Conservation (phyloP, 2,797 vertebrate species). For the Melanogrammus aeglefinus region DNA sequence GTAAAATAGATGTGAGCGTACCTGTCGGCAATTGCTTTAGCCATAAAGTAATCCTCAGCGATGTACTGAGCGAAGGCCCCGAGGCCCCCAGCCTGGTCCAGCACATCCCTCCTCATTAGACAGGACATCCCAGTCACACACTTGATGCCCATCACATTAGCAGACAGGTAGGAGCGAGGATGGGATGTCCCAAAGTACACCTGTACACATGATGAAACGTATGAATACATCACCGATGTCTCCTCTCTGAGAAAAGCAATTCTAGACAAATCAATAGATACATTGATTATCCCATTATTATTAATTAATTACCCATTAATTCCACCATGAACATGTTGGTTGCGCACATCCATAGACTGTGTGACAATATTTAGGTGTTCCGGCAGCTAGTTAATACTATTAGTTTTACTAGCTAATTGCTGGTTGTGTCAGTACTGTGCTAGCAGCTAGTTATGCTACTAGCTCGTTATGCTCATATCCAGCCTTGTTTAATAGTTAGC, state of each 20-base stretch:
- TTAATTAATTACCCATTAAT: background rate
- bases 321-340: background rate
- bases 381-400: too few relatives aligned
- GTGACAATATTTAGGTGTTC: background rate
- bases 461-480: background rate
- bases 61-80: slow-evolving; percentile 96
- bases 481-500: too few relatives aligned
- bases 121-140: slow-evolving; percentile 98
- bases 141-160: slow-evolving; percentile 94
- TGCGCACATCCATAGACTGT: background rate
- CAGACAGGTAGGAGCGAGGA: slow-evolving; percentile 95
- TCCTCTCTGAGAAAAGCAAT: too few relatives aligned
- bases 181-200: slow-evolving; percentile 98
- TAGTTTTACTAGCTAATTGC: too few relatives aligned
- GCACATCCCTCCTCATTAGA: slow-evolving; percentile 93
- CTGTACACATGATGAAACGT: slow-evolving; percentile 54
- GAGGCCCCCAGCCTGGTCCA: slow-evolving; percentile 94
- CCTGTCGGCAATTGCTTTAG: slow-evolving; percentile 97
- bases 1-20: slow-evolving; percentile 41
- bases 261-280: too few relatives aligned
- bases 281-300: too few relatives aligned
- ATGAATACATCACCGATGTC: background rate
- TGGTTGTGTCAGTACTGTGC: too few relatives aligned
- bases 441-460: background rate
- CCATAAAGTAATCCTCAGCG: slow-evolving; percentile 98